These are phyloP conservation scores for Sminthurinus signatus DNA, from an alignment of 1,140 invertebrate species.

Conservation along the genomic window DNA sequence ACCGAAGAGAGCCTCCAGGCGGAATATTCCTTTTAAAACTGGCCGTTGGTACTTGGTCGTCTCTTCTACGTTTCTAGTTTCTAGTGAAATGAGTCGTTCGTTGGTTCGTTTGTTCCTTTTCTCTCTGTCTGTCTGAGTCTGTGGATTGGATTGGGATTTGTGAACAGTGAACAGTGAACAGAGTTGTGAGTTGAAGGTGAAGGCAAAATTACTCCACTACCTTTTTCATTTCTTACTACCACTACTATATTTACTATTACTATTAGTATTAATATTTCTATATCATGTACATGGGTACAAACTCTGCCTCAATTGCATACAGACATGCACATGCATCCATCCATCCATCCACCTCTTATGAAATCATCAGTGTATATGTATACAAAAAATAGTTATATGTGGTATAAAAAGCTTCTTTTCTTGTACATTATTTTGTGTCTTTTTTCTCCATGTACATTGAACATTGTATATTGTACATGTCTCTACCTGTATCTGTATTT, in stretches of 20 bases:
- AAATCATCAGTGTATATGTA: too few species aligned
- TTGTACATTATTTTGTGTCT: neutral
- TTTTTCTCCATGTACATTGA: neutral
- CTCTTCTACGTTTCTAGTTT: neutral
- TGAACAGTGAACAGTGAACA: too few species aligned
- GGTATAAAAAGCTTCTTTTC: too few species aligned
- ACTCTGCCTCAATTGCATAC: neutral
- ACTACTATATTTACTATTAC: neutral
- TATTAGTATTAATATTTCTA: neutral
- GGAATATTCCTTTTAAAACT: conserved; percentile 3
- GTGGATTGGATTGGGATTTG: neutral
- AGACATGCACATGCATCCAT: neutral
- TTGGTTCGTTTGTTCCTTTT: neutral
- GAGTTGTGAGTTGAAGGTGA: conserved; percentile 7
- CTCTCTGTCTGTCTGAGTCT: neutral
- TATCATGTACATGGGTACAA: neutral
- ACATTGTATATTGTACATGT: neutral
- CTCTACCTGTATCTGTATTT: neutral
- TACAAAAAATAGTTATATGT: too few species aligned
- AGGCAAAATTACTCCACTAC: neutral
- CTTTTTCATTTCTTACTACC: neutral
- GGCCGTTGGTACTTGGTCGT: neutral
- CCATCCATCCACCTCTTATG: neutral
- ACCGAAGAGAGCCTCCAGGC: neutral
- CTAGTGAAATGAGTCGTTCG: neutral